phyloP scores from a whole-genome alignment of 2,113 vertebrate genomes.

The Bettongia penicillata region DNA sequence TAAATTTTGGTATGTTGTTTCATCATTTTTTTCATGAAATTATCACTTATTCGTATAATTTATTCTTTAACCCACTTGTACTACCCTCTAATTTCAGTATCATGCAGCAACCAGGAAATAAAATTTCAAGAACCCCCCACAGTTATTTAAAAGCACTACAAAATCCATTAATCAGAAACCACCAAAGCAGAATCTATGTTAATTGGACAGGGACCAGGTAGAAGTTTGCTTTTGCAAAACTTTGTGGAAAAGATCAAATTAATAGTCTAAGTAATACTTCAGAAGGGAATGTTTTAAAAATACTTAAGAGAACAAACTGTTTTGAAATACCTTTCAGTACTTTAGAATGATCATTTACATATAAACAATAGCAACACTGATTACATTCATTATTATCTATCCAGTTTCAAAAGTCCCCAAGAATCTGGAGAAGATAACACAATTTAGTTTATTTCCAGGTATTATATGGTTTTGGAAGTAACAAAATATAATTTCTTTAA shows the following conservation, averaged over 20 bases:
- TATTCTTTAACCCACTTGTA: too few relatives aligned
- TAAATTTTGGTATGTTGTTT: too few relatives aligned
- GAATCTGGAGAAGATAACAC: background rate
- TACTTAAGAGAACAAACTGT: background rate
- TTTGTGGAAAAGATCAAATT: conserved; percentile 51
- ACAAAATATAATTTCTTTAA: background rate
- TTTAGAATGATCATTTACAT: background rate
- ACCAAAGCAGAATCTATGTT: conserved; percentile 32
- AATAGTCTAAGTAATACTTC: background rate
- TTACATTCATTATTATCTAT: background rate
- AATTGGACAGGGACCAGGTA: conserved; percentile 6
- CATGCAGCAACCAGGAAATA: background rate
- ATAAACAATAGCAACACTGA: background rate
- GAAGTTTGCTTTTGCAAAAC: conserved; percentile 38
- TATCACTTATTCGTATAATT: too few relatives aligned
- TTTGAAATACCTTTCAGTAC: background rate
- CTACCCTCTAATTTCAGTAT: background rate
- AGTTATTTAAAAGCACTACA: background rate
- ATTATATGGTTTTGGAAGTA: background rate
- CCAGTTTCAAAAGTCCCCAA: background rate
- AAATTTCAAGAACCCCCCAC: background rate
- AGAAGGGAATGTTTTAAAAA: background rate
- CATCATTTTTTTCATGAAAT: too few relatives aligned
- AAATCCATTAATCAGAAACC: conserved; percentile 44
- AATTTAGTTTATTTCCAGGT: background rate